Base-by-base conservation (phyloP, 2,797 vertebrate genomes). In the Ctenosaura bakeri region DNA sequence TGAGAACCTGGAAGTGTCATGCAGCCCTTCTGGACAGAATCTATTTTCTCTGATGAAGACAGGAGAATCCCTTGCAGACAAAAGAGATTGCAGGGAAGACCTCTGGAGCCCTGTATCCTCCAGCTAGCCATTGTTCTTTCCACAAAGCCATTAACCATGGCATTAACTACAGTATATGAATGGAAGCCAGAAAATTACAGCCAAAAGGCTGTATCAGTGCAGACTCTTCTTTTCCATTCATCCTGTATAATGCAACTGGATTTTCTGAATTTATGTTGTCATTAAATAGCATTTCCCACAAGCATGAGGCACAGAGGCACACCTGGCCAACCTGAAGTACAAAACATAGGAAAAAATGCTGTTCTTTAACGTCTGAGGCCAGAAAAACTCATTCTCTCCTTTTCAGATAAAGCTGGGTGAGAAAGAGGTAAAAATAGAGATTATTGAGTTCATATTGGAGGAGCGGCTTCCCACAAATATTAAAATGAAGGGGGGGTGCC, bases 211-310 rank as follows among this genome's bases (percentile, higher is more conserved):
- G 89, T n/a, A 1, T 91, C 82, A 91, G 86, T 89, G 88, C 18
- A 52, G 76, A 79, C 22, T 56, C 94, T 86, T 88, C 73, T 94
- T 90, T 83, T 38, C 52, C 89, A 71, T 0, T 89, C 94, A 91
- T 93, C 91, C 86, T 79, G 76, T 79, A 46, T 91, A 92, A 94
- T 38, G 90, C 89, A 52, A 89, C 95, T 93, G 35, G 92, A 91
- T 88, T 92, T 92, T 76, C 91, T 92, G 38, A 86, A 95, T 95
- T 94, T 95, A 94, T 91, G 90, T 91, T 94, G 94, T 94, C 92
- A 94, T 95, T 94, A 94, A 87, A 83, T 90, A 94, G 90, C 92
- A 93, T 92, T 95, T 94, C 92, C 92, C 89, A 86, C 90, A 94
- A 96, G 83, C 87, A 93, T 92, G 56, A 92, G 93, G 74, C 89